These are phyloP conservation scores for Onychomys leucogaster DNA, from an alignment of 2,797 vertebrate genomes.

Conservation along the genomic window DNA sequence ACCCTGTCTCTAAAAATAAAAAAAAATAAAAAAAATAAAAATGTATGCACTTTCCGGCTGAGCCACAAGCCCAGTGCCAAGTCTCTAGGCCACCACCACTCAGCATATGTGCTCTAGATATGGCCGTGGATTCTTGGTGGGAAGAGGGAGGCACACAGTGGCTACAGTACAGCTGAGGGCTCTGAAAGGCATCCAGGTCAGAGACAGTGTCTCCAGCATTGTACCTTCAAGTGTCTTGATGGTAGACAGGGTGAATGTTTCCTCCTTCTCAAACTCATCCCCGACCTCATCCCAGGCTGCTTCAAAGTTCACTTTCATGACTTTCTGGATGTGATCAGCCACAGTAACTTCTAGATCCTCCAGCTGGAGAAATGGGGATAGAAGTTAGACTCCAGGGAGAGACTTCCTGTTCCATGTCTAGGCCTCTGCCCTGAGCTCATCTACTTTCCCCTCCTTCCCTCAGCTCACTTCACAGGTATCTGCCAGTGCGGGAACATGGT, in stretches of 20 bases:
- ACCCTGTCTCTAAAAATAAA: no score
- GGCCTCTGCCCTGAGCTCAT: neutral
- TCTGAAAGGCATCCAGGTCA: no score
- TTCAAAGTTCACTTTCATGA: slow-evolving; percentile 90
- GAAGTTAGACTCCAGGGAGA: neutral
- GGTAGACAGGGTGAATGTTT: slow-evolving; percentile 90
- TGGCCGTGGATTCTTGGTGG: neutral
- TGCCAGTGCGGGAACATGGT: neutral
- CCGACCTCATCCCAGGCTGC: slow-evolving; percentile 92
- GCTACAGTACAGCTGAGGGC: neutral
- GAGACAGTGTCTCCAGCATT: neutral
- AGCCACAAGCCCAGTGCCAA: neutral
- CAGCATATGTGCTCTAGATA: neutral
- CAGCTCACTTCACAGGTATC: no score
- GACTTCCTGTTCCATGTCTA: neutral
- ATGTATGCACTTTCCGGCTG: neutral
- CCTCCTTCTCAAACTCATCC: slow-evolving; percentile 90
- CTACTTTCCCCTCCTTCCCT: neutral
- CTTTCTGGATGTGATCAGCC: slow-evolving; percentile 90
- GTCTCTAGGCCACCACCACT: neutral
- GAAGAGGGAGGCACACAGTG: neutral
- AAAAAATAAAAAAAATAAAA: no score
- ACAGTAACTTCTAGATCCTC: slow-evolving; percentile 91
- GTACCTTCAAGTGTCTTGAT: slow-evolving; percentile 91
- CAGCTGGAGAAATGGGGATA: slow-evolving; percentile 81